Conservation (phyloP, 1,140 invertebrate species). For the Drosophila sucinea region DNA sequence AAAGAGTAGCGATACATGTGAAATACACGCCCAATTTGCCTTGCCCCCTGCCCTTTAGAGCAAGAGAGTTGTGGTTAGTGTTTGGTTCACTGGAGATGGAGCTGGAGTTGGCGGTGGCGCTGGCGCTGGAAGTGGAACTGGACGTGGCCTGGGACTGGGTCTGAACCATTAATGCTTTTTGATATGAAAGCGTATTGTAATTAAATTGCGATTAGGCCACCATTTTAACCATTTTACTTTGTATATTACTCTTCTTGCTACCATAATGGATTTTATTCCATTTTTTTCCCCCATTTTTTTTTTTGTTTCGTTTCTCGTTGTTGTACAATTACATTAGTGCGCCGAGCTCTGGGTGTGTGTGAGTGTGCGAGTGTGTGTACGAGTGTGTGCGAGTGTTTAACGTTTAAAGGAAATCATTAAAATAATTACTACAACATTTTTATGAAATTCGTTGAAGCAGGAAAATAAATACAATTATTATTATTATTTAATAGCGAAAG, state of each 20-base stretch:
- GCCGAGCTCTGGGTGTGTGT: slow-evolving; percentile 21
- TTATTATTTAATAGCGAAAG: slow-evolving; percentile 56
- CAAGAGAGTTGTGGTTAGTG: slow-evolving; percentile 11
- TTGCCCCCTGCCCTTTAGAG: slow-evolving; percentile 10
- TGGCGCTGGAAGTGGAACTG: slow-evolving; percentile 36
- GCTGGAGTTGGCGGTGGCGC: slow-evolving; percentile 28
- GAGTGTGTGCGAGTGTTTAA: slow-evolving; percentile 41
- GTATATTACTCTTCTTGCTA: slow-evolving; percentile 75
- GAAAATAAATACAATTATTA: slow-evolving; percentile 66
- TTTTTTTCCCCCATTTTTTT: slow-evolving; percentile 37
- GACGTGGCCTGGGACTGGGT: slow-evolving; percentile 15
- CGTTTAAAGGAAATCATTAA: slow-evolving; percentile 82
- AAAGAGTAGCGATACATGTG: slow-evolving; percentile 71
- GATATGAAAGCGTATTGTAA: slow-evolving; percentile 82
- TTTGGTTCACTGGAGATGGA: slow-evolving; percentile 20
- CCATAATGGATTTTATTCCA: slow-evolving; percentile 81
- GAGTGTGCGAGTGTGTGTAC: slow-evolving; percentile 36
- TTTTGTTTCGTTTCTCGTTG: slow-evolving; percentile 10
- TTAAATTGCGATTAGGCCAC: slow-evolving; percentile 82
- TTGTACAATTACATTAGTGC: slow-evolving; percentile 69
- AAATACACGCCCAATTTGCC: slow-evolving; percentile 51
- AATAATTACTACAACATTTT: slow-evolving; percentile 77
- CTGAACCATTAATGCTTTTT: slow-evolving; percentile 74
- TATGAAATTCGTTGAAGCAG: slow-evolving; percentile 73
- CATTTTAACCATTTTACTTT: slow-evolving; percentile 80